Base-by-base conservation (phyloP, 2,113 vertebrate genomes). In the Crocuta crocuta region DNA sequence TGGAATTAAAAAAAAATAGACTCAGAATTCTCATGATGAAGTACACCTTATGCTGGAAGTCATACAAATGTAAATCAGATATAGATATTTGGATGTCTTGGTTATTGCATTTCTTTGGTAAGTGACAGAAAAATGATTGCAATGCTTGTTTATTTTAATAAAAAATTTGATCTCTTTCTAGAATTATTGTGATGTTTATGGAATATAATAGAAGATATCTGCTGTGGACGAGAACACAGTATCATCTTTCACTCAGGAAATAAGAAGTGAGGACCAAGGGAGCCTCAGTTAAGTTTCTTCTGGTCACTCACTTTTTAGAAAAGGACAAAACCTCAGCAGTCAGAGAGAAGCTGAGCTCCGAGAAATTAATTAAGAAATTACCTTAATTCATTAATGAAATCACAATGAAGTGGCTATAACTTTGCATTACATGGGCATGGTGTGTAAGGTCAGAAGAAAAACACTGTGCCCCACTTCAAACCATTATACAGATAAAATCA, bases 1-100 rank as follows among this genome's bases (percentile, higher is more conserved):
- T 96, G 74, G 95, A 55, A 85, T 81, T 94, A 50, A 85, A 85
- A 95, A 53, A 96, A 74, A 53, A 82, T 1, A 68, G 89, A 92
- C 91, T 91, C 78, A 43, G 13, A 76, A 58, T 66, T 96, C 80
- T 81, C 87, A 71, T 81, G 50, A 97, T 80, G 35, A 73, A 97
- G 74, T 33, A 2, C 11, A 35, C 24, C 50, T 95, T 76, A 55
- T 70, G 79, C 68, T 84, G 80, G 93, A 90, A 91, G 74, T 65
- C 80, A 81, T 78, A 43, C 68, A 86, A 48, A 93, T 61, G 33
- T 66, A 83, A 96, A 93, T 97, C 73, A 93, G 45, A 95, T 7
- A 48, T 0, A 86, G 71, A 70, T 17, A 66, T 43, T 45, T 80
- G 63, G 82, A 65, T 48, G 19, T 28, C 26, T 85, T 93, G 61